Base-by-base conservation (phyloP, 30 jellyfish, hydroid and myxozoan genomes). In the Calvadosia cruxmelitensis region DNA sequence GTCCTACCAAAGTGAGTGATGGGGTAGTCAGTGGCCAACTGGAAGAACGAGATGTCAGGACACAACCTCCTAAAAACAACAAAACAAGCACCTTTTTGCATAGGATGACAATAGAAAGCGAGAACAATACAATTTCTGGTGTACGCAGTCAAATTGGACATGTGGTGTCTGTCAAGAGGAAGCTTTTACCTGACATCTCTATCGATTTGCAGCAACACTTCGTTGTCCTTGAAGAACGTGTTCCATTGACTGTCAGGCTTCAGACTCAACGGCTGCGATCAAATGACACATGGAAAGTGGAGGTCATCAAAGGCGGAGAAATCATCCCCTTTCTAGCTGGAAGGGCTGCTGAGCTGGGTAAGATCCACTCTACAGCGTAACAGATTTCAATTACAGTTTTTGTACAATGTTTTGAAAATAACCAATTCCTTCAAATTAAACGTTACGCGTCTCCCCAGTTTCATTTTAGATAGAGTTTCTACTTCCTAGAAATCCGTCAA, bases 31-130 rank as follows among this genome's bases (percentile, higher is more conserved):
- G 98, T 89, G 34, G 94, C 84, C 32, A 50, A 84, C 50, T 89
- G 98, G 68, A 89, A 89, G 49, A 89, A 89, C 0, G 98, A 89
- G n/a, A 89, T 89, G 57, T 89, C 98, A 2, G 98, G 98, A 52
- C 95, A 89, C 13, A 89, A 76, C 68, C 98, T 70, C 79, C 98
- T 89, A 66, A 57, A 74, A 35, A 34, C 27, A 1, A 52, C 33
- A 57, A n/a, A n/a, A n/a, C n/a, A n/a, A n/a, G n/a, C n/a, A n/a
- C n/a, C n/a, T n/a, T n/a, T n/a, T n/a, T n/a, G n/a, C n/a, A n/a
- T n/a, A n/a, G n/a, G n/a, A n/a, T n/a, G n/a, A n/a, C n/a, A n/a
- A n/a, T n/a, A n/a, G n/a, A n/a, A n/a, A n/a, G n/a, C n/a, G n/a
- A n/a, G n/a, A n/a, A n/a, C n/a, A n/a, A n/a, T n/a, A n/a, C n/a